Conservation (phyloP, 2,113 vertebrate genomes). For the Illadopsis cleaveri region DNA sequence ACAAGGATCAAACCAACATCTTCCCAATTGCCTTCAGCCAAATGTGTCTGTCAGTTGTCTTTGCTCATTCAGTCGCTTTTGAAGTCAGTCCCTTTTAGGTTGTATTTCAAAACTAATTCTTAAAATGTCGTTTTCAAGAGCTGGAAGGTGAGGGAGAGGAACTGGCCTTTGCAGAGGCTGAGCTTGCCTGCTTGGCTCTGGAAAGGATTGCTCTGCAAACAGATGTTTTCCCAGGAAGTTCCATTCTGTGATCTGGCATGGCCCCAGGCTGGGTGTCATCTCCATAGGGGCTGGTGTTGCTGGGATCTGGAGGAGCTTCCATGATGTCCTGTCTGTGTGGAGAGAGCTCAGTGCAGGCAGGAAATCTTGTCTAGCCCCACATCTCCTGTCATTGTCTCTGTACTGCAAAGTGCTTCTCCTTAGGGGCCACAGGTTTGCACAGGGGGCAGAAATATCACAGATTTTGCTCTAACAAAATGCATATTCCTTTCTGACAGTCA, state of each 20-base stretch:
- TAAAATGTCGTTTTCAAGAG: neutral
- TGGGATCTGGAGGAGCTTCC: neutral
- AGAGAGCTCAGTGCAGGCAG: neutral
- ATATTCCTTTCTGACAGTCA: conserved; percentile 50
- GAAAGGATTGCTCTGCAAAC: neutral
- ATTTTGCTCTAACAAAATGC: neutral
- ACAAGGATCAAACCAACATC: conserved; percentile 3
- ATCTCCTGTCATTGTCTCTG: neutral
- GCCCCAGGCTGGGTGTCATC: neutral
- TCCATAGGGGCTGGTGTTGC: accelerated
- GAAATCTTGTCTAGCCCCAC: neutral
- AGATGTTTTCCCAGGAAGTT: conserved; percentile 16
- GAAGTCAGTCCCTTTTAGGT: conserved; percentile 25
- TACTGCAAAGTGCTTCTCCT: neutral
- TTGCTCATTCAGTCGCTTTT: neutral
- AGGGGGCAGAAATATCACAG: neutral
- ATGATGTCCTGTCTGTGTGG: accelerated
- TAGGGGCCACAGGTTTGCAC: neutral
- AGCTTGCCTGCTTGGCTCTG: neutral
- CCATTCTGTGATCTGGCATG: neutral
- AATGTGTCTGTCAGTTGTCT: conserved; percentile 11
- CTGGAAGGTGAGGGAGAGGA: neutral
- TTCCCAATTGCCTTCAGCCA: conserved; percentile 6
- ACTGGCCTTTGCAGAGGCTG: neutral
- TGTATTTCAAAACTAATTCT: neutral